Evolutionary conservation across 2,797 vertebrate genomes (phyloP), one percentile per base, ranked within the genome.

Genomic region (Psittacula derbiana): DNA sequence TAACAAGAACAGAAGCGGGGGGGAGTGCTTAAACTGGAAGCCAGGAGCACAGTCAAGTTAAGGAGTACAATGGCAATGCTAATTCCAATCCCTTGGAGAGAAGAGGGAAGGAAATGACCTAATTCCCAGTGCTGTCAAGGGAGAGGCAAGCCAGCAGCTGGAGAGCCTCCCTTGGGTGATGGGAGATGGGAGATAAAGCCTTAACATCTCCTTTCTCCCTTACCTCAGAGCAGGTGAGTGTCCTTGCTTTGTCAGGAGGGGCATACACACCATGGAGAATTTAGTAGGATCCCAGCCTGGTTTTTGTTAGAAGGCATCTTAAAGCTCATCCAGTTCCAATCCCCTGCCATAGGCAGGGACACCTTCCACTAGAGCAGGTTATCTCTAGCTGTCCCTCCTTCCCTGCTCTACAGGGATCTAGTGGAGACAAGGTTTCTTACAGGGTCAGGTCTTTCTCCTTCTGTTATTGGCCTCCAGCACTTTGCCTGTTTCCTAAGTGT

Each of bases 401-500:
- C n/a, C 55, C 9, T 15, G 55, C n/a, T 57, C 55, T 57, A 23
- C 14, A 6, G 55, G 55, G n/a, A 33, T 57, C n/a, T 57, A 57
- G n/a, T 50, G 55, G 58, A 53, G 69, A 28, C 16, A 23, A 31
- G 8, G 49, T 76, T 49, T 70, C 64, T 52, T 60, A 18, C 4
- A 24, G 3, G 11, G 25, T 38, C 53, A 66, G 43, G 46, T 60
- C 50, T 61, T 47, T 55, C 33, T 64, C 33, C 16, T 41, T 38
- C 43, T 16, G 25, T 16, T 52, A 10, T 3, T 52, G 30, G n/a
- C 43, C 44, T 58, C 8, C 3, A 31, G 64, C 36, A 10, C 31
- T 31, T 50, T n/a, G 10, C 1, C 0, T 57, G 2, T 73, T 66
- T 46, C 21, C 0, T 76, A 28, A 17, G 5, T 8, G 40, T 12